Base-by-base conservation (phyloP, 2,113 vertebrate genomes). In the Platanista minor region DNA sequence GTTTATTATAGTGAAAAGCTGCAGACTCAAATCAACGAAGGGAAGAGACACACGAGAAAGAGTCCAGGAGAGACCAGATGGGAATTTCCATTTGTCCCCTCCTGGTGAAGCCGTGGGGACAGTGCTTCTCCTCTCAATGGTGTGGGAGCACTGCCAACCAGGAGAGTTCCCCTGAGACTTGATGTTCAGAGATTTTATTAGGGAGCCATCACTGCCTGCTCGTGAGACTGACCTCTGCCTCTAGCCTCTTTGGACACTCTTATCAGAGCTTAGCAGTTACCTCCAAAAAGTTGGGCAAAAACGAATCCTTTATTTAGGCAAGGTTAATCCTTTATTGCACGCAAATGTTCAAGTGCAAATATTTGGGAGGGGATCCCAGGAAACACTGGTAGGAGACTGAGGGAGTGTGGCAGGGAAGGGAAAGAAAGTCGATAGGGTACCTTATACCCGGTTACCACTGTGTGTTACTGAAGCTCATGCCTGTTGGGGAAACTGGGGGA, bases 401-500 rank as follows among this genome's bases (percentile, higher is more conserved):
- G 9, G 49, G 46, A 17, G 31, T 21, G 27, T 1, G 18, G 14
- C 49, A 31, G 21, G 21, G 9, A 18, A 62, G 49, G 33, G 20
- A 10, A 36, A 49, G 39, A 1, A 18, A 11, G 71, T 15, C 25
- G 0, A 1, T 1, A n/a, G 29, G 43, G 62, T 0, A 0, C 41
- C 18, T 5, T 8, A n/a, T 1, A 52, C 29, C 54, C 71, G 10
- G 64, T 8, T 23, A 2, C 66, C 2, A 0, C 54, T 0, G 2
- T 3, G n/a, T 61, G 25, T 27, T 2, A 0, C 18, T 1, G 52
- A 41, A 6, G 69, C 59, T 93, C 29, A 64, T 0, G 29, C 57
- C 10, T 1, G 10, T 36, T 18, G 43, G 9, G 39, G 49, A 57
- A 23, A 9, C 3, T 17, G 78, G n/a, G 59, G 72, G 49, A 67